Conservation (phyloP, 2,113 vertebrate genomes). For the Diglossa brunneiventris region DNA sequence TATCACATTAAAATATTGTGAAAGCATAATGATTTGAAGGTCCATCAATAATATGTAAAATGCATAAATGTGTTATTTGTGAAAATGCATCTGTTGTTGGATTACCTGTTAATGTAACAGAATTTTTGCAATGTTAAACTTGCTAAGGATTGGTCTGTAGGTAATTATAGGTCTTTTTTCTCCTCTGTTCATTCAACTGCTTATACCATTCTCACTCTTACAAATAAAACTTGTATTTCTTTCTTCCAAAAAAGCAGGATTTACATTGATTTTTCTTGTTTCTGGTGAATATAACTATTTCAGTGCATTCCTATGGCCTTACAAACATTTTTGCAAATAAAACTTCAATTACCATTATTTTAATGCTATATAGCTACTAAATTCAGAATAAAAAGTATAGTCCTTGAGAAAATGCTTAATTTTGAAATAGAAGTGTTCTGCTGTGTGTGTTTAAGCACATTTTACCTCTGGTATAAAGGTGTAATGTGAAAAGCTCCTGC, state of each 20-base stretch:
- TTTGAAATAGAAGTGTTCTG: constrained; percentile 65
- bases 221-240: constrained; percentile 59
- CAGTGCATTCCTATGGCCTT: constrained; percentile 75
- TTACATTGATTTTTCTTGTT: constrained; percentile 33
- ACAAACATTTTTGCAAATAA: constrained; percentile 57
- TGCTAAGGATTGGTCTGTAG: constrained; percentile 30
- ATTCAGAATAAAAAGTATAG: constrained; percentile 54
- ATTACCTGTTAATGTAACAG: constrained; percentile 25
- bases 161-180: constrained; percentile 24
- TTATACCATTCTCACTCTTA: constrained; percentile 26
- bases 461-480: constrained; percentile 59
- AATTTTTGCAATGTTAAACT: constrained; percentile 51
- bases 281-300: constrained; percentile 51
- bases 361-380: constrained; percentile 67
- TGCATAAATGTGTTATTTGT: constrained; percentile 38
- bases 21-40: constrained; percentile 12
- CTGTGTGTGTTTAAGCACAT: constrained; percentile 64
- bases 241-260: constrained; percentile 51
- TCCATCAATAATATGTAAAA: constrained; percentile 7
- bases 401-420: constrained; percentile 42
- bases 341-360: constrained; percentile 60
- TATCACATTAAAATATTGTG: constrained; percentile 10
- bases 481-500: constrained; percentile 66
- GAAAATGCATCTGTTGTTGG: constrained; percentile 37
- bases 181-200: constrained; percentile 43